Conservation (phyloP, 2,888 invertebrate species). For the Exocentrus adspersus region DNA sequence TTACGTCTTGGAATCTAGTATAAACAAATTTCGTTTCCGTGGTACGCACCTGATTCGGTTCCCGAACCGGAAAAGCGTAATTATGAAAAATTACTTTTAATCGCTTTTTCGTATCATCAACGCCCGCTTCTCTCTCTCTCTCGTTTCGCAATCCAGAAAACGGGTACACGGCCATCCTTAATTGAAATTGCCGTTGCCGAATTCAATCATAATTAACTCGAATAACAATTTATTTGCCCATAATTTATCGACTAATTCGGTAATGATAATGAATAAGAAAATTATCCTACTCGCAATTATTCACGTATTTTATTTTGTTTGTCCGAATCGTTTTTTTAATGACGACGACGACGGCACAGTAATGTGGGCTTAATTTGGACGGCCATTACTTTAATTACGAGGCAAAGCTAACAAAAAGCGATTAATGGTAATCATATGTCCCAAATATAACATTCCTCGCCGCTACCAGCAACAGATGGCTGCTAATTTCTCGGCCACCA, state of each 20-base stretch:
- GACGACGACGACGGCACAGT: no score
- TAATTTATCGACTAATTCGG: constrained; percentile 39
- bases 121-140: constrained; percentile 21
- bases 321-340: not conserved
- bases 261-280: constrained; percentile 17
- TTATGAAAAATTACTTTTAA: constrained; percentile 58
- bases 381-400: constrained; percentile 3
- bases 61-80: constrained; percentile 49
- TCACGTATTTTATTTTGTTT: constrained; percentile 2
- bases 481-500: not conserved
- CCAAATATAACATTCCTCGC: not conserved
- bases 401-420: constrained; percentile 6
- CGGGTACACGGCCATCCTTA: constrained; percentile 35
- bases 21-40: not conserved
- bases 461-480: not conserved
- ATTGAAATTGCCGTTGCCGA: constrained; percentile 39
- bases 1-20: not conserved
- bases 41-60: constrained; percentile 8
- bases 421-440: constrained; percentile 1
- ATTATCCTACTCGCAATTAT: constrained; percentile 10
- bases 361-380: not conserved
- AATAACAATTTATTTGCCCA: constrained; percentile 34
- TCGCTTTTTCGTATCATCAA: constrained; percentile 47
- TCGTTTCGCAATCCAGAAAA: constrained; percentile 29
- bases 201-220: constrained; percentile 39